Evolutionary conservation across 2,113 vertebrate genomes (phyloP), one percentile per base, ranked within the genome.

Genomic region (Bubo scandiacus): DNA sequence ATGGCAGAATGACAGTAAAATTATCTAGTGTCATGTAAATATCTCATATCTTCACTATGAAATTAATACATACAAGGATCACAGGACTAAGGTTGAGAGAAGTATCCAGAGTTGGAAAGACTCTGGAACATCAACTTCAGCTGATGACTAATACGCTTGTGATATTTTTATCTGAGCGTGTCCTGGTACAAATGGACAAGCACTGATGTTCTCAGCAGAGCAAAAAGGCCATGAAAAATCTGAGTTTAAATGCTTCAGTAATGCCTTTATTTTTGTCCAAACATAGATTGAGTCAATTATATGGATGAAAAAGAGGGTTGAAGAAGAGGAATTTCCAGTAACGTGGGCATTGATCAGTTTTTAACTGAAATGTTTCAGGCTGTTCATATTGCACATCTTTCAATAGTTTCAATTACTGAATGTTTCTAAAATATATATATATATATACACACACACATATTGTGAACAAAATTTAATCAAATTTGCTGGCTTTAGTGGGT

Each of bases 151-250:
- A 77, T 55, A 22, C 2, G 2, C 38, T 86, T 82, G 23, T 68
- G 82, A 15, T 95, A 83, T 92, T 95, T 90, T 92, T 88, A 59
- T 82, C 54, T 83, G 63, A 66, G 11, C 4, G 0, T 73, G 49
- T 83, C 85, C 51, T 59, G 32, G 11, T 88, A 83, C 36, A 83
- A 88, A 88, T 26, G 74, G 80, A 51, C 72, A 73, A 84, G 55
- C 81, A 63, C 26, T 62, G 51, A 84, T 94, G 34, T 17, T 91
- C 83, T 94, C 42, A 59, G 72, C 38, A 81, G 58, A 92, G 42
- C 81, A 94, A 91, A 92, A 79, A 90, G 79, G 66, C 70, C 62
- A 51, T 91, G 78, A 91, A 92, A 91, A 94, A 79, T n/a, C 25
- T 51, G 57, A 75, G 42, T 87, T 94, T 85, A 88, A 96, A 68